Evolutionary conservation across 1,140 invertebrate genomes (phyloP).

Genomic region (Phymastichus coffea): DNA sequence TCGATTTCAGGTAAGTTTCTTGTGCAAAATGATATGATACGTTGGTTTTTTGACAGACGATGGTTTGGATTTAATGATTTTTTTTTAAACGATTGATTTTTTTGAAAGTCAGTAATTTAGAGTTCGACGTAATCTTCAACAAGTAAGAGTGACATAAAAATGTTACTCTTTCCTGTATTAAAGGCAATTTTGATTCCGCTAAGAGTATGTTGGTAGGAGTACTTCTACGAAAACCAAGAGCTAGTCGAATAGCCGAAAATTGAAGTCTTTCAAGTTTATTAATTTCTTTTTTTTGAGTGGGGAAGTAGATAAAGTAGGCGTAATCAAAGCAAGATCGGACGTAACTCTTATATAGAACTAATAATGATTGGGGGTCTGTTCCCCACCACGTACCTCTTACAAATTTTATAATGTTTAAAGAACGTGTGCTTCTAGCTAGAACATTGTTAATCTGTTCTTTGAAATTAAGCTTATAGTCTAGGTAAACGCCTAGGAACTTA

Average conservation of each 20-base stretch:
- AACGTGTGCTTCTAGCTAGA: not conserved
- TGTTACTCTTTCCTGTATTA: not conserved
- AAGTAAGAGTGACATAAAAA: not conserved
- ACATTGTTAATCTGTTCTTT: not conserved
- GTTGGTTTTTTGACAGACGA: not conserved
- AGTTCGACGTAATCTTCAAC: not conserved
- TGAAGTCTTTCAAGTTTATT: constrained; percentile 9
- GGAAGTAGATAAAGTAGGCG: constrained; percentile 10
- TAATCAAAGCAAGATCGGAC: constrained; percentile 14
- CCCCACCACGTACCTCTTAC: constrained; percentile 17
- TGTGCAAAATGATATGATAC: not conserved
- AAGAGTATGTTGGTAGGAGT: constrained; percentile 17
- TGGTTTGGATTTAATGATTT: not conserved
- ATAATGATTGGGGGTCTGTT: constrained; percentile 4
- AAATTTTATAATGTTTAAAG: constrained; percentile 18
- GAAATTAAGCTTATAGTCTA: not conserved
- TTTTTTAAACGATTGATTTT: not conserved
- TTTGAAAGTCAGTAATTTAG: not conserved
- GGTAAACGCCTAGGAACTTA: not conserved
- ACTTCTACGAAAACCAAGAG: constrained; percentile 5
- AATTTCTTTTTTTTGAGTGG: not conserved
- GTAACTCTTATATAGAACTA: constrained; percentile 12
- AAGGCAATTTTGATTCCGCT: constrained; percentile 7
- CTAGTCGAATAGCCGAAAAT: constrained; percentile 3
- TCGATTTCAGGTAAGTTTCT: not conserved